Base-by-base conservation (phyloP, 1,140 invertebrate species). In the Drosophila serrata region DNA sequence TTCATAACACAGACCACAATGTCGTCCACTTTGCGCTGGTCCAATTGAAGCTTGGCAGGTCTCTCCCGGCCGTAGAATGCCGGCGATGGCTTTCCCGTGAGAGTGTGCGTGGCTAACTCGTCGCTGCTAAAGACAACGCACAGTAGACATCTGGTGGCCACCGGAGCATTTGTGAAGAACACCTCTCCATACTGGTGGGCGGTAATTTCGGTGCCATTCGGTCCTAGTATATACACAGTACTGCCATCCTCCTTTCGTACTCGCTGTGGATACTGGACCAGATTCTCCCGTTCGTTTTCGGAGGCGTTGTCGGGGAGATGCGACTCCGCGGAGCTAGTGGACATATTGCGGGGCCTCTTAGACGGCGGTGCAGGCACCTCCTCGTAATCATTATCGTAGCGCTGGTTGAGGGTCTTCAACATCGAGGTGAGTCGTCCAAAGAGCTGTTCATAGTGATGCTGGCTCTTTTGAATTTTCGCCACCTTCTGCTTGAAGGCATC, bases 11-110 rank as follows among this genome's bases (percentile, higher is more conserved):
- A 74, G 1, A 88, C 60, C 12, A 93, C 72, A 39, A 93, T 93
- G 33, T 93, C 93, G 6, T 85, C 84, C 17, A 93, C 82, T 6
- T 84, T 92, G 15, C 22, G 45, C 15, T 84, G 85, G 64, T 93
- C 82, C 19, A 93, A 48, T 75, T 91, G 88, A 8, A 81, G 78
- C 43, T 92, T 92, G 5, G 78, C 8, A 0, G 90, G 87, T 3
- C 91, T 68, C 42, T 86, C 84, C 0, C 90, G 65, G 3, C 87
- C 90, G 24, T 90, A 86, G 45, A 92, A 92, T 0, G 91, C 92
- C 0, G 93, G 92, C 4, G 93, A 93, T 0, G 92, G 93, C 59
- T 93, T 93, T 2, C 93, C 93, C 0, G 92, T 93, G 8, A 93
- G 62, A 0, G 90, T 92, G 60, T 93, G 92, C 7, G 92, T 93